Conservation (phyloP, 2,797 vertebrate species). For the Coccyzus lansbergi region DNA sequence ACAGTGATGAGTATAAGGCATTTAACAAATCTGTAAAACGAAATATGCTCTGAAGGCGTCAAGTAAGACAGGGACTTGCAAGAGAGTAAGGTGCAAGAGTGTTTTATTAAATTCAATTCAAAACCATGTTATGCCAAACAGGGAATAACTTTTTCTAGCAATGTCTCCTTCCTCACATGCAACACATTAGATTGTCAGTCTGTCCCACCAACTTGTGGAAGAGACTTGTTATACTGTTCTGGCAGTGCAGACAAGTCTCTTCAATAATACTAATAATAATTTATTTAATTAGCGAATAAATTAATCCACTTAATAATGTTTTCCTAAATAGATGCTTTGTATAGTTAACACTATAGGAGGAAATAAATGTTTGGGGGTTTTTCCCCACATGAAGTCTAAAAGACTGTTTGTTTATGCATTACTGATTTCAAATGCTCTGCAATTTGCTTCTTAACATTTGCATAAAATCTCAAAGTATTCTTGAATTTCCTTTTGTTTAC, state of each 20-base stretch:
- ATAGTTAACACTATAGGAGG: background rate
- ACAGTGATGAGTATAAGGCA: background rate
- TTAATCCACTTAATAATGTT: background rate
- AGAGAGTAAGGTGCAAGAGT: background rate
- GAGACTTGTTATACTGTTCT: background rate
- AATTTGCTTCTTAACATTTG: background rate
- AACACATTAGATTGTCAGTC: background rate
- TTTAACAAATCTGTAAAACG: background rate
- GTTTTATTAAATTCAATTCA: background rate
- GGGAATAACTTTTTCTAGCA: background rate
- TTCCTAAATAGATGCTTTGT: background rate
- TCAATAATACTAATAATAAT: background rate
- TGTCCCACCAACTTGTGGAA: background rate
- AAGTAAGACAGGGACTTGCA: background rate
- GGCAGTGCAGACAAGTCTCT: background rate
- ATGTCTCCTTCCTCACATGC: background rate
- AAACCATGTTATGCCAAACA: background rate
- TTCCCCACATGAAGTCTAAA: background rate
- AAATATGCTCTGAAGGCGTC: background rate
- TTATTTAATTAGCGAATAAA: background rate
- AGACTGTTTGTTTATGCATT: background rate
- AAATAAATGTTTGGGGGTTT: background rate
- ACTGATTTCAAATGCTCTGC: background rate
- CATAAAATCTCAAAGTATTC: background rate
- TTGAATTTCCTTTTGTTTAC: background rate